These are phyloP conservation scores for Eumaeus atala DNA, from an alignment of 1,140 invertebrate genomes.

Conservation along the genomic window DNA sequence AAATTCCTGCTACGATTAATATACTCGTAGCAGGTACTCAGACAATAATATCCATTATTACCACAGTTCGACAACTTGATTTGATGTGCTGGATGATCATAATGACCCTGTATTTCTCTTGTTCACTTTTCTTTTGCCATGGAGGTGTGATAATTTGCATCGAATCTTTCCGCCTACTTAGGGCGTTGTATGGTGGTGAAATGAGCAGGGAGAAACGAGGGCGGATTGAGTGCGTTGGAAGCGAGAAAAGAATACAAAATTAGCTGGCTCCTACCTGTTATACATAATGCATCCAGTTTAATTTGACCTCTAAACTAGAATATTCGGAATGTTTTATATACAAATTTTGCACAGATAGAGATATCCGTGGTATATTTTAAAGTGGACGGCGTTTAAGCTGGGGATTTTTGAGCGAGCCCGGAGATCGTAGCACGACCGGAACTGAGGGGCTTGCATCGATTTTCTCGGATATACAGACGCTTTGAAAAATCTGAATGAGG, in stretches of 20 bases:
- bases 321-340: slow-evolving; percentile 20
- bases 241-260: slow-evolving; percentile 74
- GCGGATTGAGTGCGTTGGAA: slow-evolving; percentile 66
- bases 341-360: slow-evolving; percentile 27
- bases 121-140: neutral
- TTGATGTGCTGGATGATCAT: too few relatives aligned
- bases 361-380: slow-evolving; percentile 27
- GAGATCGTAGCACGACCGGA: slow-evolving; percentile 52
- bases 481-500: slow-evolving; percentile 67
- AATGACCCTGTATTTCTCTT: too few relatives aligned
- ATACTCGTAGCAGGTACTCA: too few relatives aligned
- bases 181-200: slow-evolving; percentile 32
- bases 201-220: slow-evolving; percentile 44
- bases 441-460: slow-evolving; percentile 59
- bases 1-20: too few relatives aligned
- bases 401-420: slow-evolving; percentile 59
- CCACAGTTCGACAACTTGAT: too few relatives aligned
- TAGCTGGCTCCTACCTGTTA: slow-evolving; percentile 66
- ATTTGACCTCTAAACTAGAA: slow-evolving; percentile 33
- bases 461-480: slow-evolving; percentile 51
- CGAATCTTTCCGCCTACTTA: slow-evolving; percentile 64
- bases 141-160: slow-evolving; percentile 29
- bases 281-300: slow-evolving; percentile 53
- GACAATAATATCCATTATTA: too few relatives aligned
- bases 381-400: slow-evolving; percentile 42